Evolutionary conservation across 2,888 invertebrate species (phyloP).

Genomic region (Pocota personata): DNA sequence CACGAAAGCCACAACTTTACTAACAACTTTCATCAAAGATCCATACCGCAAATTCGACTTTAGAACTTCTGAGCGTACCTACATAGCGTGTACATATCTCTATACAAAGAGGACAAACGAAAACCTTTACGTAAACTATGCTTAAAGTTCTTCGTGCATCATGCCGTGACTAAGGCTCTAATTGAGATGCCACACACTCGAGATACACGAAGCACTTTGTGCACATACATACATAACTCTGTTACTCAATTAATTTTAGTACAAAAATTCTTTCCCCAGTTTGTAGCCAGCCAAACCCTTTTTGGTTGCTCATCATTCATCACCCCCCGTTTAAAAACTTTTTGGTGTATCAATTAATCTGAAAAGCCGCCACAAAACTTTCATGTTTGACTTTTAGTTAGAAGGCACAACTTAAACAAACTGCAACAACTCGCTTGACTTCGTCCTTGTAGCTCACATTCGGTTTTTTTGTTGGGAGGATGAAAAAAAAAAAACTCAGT

Average conservation of each 20-base stretch:
- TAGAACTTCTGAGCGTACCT: not conserved
- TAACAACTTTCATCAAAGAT: constrained; percentile 33
- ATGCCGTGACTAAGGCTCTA: constrained; percentile 45
- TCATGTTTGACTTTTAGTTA: constrained; percentile 69
- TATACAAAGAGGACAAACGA: not conserved
- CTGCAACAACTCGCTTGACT: constrained; percentile 60
- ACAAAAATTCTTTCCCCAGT: constrained; percentile 62
- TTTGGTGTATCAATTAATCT: constrained; percentile 72
- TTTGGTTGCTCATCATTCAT: not conserved
- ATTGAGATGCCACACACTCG: constrained; percentile 66
- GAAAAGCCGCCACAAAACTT: constrained; percentile 71
- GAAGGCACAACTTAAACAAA: constrained; percentile 66
- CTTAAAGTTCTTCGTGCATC: constrained; percentile 46
- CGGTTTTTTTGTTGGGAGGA: not conserved
- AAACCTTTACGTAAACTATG: constrained; percentile 43
- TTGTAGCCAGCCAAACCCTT: constrained; percentile 29
- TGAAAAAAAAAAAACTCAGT: not conserved
- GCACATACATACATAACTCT: constrained; percentile 63
- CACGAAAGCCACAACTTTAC: constrained; percentile 20
- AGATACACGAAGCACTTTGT: constrained; percentile 65
- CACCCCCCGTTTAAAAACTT: constrained; percentile 48
- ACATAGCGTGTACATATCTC: not conserved
- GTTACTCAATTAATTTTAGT: constrained; percentile 72
- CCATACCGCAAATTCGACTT: constrained; percentile 7
- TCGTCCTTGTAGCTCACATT: constrained; percentile 27